Evolutionary conservation across 2,113 vertebrate genomes (phyloP).

Genomic region (Willisornis vidua): DNA sequence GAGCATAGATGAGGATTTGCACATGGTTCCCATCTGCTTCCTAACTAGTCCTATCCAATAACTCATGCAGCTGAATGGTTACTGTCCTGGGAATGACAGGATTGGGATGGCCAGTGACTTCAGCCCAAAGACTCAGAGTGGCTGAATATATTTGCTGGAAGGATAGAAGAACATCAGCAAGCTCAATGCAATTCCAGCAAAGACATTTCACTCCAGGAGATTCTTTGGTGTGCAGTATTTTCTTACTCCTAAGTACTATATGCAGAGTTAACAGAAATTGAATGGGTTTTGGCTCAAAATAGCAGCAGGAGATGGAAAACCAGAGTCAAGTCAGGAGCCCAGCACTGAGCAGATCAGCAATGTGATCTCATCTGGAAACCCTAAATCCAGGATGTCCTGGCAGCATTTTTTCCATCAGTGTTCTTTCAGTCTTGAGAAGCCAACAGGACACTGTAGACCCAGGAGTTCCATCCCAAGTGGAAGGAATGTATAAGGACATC

Average conservation of each 20-base stretch:
- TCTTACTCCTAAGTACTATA: neutral
- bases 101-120: neutral
- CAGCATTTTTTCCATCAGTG: neutral
- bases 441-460: accelerated
- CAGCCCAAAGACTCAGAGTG: neutral
- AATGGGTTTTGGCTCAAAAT: neutral
- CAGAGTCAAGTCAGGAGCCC: neutral
- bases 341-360: neutral
- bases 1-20: slow-evolving; percentile 26
- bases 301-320: neutral
- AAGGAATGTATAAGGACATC: neutral
- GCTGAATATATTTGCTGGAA: neutral
- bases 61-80: neutral
- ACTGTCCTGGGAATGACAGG: neutral
- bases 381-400: neutral
- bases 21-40: slow-evolving; percentile 41
- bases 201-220: neutral
- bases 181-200: neutral
- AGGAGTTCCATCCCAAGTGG: neutral
- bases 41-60: neutral
- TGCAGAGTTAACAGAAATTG: neutral
- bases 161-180: neutral
- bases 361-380: neutral
- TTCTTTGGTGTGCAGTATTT: neutral
- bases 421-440: neutral